phyloP scores from a whole-genome alignment of 2,113 vertebrate species.

The Heterocephalus glaber region DNA sequence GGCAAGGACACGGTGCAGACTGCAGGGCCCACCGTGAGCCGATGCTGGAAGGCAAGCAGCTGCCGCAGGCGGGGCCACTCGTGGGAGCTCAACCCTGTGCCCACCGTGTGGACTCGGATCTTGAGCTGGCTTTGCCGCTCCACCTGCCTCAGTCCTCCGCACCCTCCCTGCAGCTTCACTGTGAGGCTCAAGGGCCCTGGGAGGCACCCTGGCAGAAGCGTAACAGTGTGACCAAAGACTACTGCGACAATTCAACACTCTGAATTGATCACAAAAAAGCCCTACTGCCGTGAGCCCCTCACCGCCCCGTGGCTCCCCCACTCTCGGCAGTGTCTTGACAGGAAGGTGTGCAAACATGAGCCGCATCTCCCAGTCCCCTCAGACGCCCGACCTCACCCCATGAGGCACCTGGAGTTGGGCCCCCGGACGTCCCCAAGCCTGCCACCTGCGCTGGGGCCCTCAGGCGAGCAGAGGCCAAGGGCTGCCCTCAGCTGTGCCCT shows the following conservation, averaged over 20 bases:
- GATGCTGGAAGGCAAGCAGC: background rate
- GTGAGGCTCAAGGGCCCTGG: background rate
- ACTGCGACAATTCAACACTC: background rate
- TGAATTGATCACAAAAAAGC: background rate
- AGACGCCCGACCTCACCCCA: background rate
- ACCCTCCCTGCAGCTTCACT: background rate
- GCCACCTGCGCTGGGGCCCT: background rate
- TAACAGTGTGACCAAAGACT: background rate
- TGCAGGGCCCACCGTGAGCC: background rate
- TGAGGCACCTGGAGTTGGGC: background rate
- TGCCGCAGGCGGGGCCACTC: accelerated
- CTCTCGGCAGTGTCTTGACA: background rate
- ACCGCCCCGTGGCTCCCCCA: no score
- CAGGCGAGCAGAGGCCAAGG: background rate
- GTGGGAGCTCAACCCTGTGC: background rate
- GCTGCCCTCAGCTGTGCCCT: background rate
- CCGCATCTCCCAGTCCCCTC: background rate
- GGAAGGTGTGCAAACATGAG: background rate
- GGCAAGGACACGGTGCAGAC: background rate
- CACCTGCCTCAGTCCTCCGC: background rate
- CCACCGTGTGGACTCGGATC: accelerated
- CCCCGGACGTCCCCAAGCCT: background rate
- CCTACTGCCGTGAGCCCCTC: background rate
- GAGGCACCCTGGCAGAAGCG: background rate
- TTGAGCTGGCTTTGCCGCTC: accelerated